Conservation (phyloP, 2,888 invertebrate species). For the Cyaniris semiargus region DNA sequence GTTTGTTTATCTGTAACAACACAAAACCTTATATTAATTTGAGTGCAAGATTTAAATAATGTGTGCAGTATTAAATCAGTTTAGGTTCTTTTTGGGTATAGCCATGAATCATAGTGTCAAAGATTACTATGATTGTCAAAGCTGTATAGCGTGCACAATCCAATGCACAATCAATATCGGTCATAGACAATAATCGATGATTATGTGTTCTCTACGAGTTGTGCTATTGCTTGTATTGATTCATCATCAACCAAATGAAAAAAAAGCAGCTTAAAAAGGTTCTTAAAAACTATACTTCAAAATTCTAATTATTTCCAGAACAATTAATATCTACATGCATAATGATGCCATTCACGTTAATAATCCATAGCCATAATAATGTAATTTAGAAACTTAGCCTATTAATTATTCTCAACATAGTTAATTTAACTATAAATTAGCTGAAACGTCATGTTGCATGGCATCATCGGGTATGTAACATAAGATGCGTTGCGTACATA, state of each 20-base stretch:
- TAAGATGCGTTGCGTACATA: constrained; percentile 26
- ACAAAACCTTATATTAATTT: constrained; percentile 33
- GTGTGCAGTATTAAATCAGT: no score
- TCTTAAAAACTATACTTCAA: no score
- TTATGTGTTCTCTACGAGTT: neutral
- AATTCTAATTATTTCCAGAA: neutral
- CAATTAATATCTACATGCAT: neutral
- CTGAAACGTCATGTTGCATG: neutral
- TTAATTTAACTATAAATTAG: constrained; percentile 3
- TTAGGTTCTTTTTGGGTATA: no score
- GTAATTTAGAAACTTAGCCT: neutral
- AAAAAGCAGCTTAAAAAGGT: neutral
- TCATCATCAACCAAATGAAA: neutral
- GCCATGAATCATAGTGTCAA: no score
- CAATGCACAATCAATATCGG: no score
- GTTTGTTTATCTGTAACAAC: constrained; percentile 66
- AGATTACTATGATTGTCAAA: no score
- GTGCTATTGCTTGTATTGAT: neutral
- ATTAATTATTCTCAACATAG: neutral
- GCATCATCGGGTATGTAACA: constrained; percentile 16
- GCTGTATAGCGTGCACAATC: no score
- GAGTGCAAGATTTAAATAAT: no score
- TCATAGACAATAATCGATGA: no score
- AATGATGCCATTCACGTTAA: neutral
- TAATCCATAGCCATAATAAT: neutral